Evolutionary conservation across 2,797 vertebrate species (phyloP).

Genomic region (Muscicapa striata): DNA sequence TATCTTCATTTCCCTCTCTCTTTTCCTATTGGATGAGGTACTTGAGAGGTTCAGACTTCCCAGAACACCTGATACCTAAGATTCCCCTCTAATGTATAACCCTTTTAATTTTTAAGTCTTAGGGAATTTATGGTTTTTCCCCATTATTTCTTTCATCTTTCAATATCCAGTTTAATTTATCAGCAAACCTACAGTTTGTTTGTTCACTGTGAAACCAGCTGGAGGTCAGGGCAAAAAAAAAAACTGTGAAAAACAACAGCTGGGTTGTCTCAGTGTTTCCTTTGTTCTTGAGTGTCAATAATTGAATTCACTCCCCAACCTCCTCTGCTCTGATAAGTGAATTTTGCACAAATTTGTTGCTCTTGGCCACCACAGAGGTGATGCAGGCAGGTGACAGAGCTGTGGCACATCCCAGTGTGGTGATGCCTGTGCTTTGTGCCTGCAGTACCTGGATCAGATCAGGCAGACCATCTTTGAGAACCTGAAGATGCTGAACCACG

Average conservation of each 20-base stretch:
- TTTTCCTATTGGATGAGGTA: no score
- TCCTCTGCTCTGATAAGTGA: neutral
- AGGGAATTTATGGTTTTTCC: no score
- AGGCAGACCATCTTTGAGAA: slow-evolving; percentile 97
- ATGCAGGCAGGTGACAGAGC: neutral
- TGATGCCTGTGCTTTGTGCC: neutral
- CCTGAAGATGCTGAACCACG: slow-evolving; percentile 98
- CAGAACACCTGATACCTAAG: no score
- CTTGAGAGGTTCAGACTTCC: no score
- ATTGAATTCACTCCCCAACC: neutral
- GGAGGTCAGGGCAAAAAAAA: neutral
- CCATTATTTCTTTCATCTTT: no score
- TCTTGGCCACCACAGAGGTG: fast-evolving
- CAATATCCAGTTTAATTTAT: no score
- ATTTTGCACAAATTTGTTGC: neutral
- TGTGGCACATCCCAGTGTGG: no score
- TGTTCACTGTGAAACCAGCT: neutral
- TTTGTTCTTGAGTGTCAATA: neutral
- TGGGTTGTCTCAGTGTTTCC: neutral
- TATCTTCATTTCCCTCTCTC: no score
- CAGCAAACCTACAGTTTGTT: no score
- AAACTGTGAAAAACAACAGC: fast-evolving
- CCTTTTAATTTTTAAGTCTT: no score
- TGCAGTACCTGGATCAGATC: slow-evolving; percentile 96
- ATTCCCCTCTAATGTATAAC: no score